Percentiles rank a stretch among this genome's conserved stretches.
Conservation (phyloP, 2,113 vertebrate genomes). For the Menura novaehollandiae region DNA sequence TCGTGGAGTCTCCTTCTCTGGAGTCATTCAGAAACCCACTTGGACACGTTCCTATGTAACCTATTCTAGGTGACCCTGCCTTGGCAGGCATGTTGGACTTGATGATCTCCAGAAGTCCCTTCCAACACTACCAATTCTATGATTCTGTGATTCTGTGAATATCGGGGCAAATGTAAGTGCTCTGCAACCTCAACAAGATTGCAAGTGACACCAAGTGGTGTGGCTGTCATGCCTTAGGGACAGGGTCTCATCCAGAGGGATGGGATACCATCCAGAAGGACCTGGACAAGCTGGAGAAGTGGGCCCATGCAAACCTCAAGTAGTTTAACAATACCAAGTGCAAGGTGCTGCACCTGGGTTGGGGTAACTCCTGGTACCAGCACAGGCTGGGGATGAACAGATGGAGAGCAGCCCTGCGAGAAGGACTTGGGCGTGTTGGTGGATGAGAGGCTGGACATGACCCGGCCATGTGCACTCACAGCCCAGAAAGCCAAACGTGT, state of each 20-base stretch:
- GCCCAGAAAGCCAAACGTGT: accelerated
- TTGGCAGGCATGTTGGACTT: neutral
- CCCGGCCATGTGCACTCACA: accelerated
- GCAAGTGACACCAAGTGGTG: neutral
- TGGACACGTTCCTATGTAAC: neutral
- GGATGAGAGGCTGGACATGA: neutral
- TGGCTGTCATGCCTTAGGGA: accelerated
- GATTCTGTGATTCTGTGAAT: neutral
- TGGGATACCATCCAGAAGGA: neutral
- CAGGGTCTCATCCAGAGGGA: neutral
- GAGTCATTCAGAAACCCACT: neutral
- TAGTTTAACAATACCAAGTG: neutral
- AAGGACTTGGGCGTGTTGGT: accelerated
- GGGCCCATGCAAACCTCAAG: neutral
- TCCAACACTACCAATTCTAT: neutral
- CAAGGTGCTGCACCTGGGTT: accelerated
- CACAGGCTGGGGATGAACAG: neutral
- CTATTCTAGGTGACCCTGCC: neutral
- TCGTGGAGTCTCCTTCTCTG: neutral
- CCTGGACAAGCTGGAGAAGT: neutral
- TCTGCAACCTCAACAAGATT: neutral
- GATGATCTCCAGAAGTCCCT: neutral
- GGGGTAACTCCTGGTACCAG: accelerated
- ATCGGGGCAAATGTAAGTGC: accelerated
- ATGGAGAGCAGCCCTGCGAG: neutral